Base-by-base conservation (phyloP, 2,113 vertebrate genomes). In the Syngnathus typhle region DNA sequence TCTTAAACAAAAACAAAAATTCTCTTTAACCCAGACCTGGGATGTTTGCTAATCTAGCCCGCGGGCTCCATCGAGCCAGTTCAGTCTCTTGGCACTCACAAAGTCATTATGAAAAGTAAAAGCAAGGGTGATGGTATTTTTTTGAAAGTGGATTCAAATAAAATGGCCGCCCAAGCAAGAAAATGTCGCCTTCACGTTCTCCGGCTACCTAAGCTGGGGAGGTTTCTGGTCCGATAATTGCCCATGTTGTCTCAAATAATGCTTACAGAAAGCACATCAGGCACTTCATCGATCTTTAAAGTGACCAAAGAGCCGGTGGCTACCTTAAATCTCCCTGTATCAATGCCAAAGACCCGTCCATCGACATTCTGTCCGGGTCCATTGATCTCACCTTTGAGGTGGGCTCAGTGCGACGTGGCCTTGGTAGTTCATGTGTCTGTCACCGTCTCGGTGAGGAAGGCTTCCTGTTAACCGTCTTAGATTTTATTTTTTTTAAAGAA, bases 311-410 rank as follows among this genome's bases (percentile, higher is more conserved):
- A 65, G 64, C 73, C 64, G 41, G 43, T 77, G 43, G 23, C 58
- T 73, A 65, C 67, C n/a, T 70, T 52, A 60, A 67, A 75, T 46
- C 27, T 60, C 23, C 27, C 5, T 23, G 46, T 80, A 72, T 60
- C 72, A 66, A 65, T 49, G 72, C 74, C 63, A 23, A 49, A 68
- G 79, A 82, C 74, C 1, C 32, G 72, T 79, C 66, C 71, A 85
- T 87, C 59, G 83, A 86, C 64, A 13, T 73, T 39, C 72, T 74
- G 78, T 60, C 68, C 76, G 75, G 75, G 60, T 36, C 15, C 70
- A 86, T 85, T 74, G 79, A 86, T 82, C 76, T 49, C 5, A 13
- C 27, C 67, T 71, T 49, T 68, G 60, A 70, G 44, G 64, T 74
- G 41, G 58, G 73, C 64, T 72, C 60, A 5, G 63, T 81, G 27